A percentile compares a stretch with the other conserved stretches of the same genome.
Evolutionary conservation across 1,140 invertebrate genomes (phyloP).

Genomic region (Daktulosphaira vitifoliae): DNA sequence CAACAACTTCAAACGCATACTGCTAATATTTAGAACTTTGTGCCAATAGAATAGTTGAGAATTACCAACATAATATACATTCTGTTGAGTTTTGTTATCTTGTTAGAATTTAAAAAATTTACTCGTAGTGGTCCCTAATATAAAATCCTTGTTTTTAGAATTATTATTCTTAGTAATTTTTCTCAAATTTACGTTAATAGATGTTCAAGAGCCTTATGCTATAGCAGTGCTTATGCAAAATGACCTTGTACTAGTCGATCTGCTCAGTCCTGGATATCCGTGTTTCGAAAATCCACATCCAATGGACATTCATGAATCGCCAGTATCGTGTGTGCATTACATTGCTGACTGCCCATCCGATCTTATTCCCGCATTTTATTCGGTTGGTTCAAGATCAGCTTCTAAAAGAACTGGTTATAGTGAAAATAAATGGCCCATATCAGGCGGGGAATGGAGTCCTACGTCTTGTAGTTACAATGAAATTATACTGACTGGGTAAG

Average conservation of each 20-base stretch:
- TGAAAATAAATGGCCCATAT: constrained; percentile 90
- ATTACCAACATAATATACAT: no score
- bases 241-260: constrained; percentile 95
- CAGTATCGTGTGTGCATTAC: constrained; percentile 92
- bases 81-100: no score
- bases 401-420: constrained; percentile 78
- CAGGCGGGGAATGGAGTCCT: constrained; percentile 89
- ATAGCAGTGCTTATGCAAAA: constrained; percentile 95
- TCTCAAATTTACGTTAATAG: no score
- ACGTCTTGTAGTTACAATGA: constrained; percentile 91
- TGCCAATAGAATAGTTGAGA: no score
- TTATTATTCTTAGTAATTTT: no score
- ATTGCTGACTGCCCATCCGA: constrained; percentile 95
- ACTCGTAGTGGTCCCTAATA: no score
- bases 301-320: constrained; percentile 97
- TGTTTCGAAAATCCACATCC: constrained; percentile 99
- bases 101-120: no score
- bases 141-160: no score
- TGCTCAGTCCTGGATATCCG: constrained; percentile 88
- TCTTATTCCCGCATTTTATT: constrained; percentile 88
- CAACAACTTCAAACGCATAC: no score
- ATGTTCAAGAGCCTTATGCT: constrained; percentile 93
- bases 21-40: no score
- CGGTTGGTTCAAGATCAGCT: constrained; percentile 63
- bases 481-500: constrained; percentile 88